Base-by-base conservation (phyloP, 2,113 vertebrate genomes). In the Pitta sordida region DNA sequence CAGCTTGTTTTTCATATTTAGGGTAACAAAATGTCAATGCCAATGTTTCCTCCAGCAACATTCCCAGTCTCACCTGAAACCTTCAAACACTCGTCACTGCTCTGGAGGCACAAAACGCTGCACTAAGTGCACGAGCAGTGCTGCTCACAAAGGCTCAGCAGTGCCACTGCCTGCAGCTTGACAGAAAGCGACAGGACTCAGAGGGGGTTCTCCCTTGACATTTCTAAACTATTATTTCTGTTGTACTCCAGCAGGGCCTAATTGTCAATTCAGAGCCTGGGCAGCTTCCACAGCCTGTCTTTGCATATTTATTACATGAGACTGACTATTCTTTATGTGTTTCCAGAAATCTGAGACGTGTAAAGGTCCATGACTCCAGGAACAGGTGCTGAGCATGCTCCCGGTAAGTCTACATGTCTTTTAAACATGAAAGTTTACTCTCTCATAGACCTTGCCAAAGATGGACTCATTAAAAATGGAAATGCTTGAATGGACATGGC, bases 151-250 rank as follows among this genome's bases (percentile, higher is more conserved):
- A 94, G 82, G 92, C 93, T 88, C 96, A 80, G 95, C 92, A 89
- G 91, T 91, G 91, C 87, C 82, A 11, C 91, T 85, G 91, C 91
- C 94, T 73, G 95, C 58, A 46, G 67, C 39, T 26, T n/a, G 85
- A 53, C 90, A 85, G 84, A 79, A 90, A 91, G 24, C 15, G 4
- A 51, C 67, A 21, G 37, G 7, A 46, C 46, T 79, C 63, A 0
- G 10, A 69, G 59, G 51, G 75, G 76, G 51, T 23, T 83, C 71
- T 46, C 75, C 36, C 29, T 1, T 85, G 95, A 83, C 82, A 62
- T 95, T 96, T 90, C 82, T 41, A 21, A 62, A 43, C 56, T 41
- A 49, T 91, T 94, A 69, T 69, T 95, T 79, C 70, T 29, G 1
- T 51, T 73, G 70, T 75, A 29, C 52, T 95, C 46, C 63, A 93